Base-by-base conservation (phyloP, 1,140 invertebrate species). In the Venturia canescens region DNA sequence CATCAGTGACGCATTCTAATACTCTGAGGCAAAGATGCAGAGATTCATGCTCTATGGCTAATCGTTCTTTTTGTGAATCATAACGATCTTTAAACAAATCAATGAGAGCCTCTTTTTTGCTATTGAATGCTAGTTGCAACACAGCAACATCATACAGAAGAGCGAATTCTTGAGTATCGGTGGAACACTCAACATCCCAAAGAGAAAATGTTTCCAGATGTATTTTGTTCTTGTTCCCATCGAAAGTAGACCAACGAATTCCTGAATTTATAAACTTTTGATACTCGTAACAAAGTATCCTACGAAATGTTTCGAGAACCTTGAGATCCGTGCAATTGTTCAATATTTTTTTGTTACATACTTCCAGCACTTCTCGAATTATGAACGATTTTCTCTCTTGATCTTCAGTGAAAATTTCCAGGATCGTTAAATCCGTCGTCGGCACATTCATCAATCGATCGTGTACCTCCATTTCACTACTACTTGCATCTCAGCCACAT, bases 381-480 rank as follows among this genome's bases (percentile, higher is more conserved):
- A 60, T 82, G 23, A 66, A 80, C 48, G 31, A 57, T 27, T 26
- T 63, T 60, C 5, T 31, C 53, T 13, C 66, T 5, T 27, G 78
- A 27, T 60, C 48, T 38, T 53, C 72, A 29, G 29, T 50, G 18
- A 81, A 18, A 18, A 76, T 74, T 69, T 82, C 78, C 18, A 88
- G 82, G 27, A 86, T 66, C 9, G 82, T 80, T 7, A 85, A 31
- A 11, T 88, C 83, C n/a, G 76, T 31, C 75, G 75, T 82, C 29
- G 84, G 48, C 16, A 80, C 31, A 13, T 50, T 72, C 26, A 85
- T 72, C 74, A 87, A 90, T 21, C 78, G 77, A 66, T 88, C n/a
- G 13, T 89, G 87, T 16, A 87, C 16, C 67, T 89, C 85, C 89
- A 90, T 90, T 71, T 78, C 75, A n/a, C 21, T 57, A 4, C 7